phyloP scores from a whole-genome alignment of 2,888 invertebrate species.

The Dione juno region DNA sequence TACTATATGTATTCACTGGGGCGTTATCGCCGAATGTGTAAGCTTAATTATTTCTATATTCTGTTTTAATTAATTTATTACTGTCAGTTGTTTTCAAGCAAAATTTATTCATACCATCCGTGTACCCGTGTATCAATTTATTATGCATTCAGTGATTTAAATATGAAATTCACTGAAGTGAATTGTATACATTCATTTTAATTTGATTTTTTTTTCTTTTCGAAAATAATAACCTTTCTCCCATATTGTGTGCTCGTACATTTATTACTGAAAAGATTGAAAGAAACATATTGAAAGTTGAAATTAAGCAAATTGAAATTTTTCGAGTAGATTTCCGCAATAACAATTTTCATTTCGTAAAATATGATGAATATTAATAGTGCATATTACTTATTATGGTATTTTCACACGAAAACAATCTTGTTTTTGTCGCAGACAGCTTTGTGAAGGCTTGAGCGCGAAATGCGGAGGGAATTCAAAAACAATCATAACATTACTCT shows the following conservation, averaged over 20 bases:
- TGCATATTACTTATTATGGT: too few relatives aligned
- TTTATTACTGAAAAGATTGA: not conserved
- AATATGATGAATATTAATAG: too few relatives aligned
- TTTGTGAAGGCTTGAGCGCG: too few relatives aligned
- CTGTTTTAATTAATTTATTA: slow-evolving; percentile 14
- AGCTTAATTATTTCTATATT: slow-evolving; percentile 10
- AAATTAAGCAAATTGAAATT: too few relatives aligned
- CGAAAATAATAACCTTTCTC: not conserved
- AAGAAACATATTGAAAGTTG: not conserved
- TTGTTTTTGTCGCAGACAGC: too few relatives aligned
- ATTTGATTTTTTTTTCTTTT: not conserved
- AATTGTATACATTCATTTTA: not conserved
- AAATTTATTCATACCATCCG: slow-evolving; percentile 6
- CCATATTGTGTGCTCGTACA: not conserved
- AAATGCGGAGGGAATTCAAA: too few relatives aligned
- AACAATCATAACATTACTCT: too few relatives aligned
- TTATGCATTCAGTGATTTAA: slow-evolving; percentile 13
- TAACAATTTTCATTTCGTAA: too few relatives aligned
- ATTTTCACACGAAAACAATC: too few relatives aligned
- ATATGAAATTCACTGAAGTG: slow-evolving; percentile 6
- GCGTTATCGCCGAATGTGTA: not conserved
- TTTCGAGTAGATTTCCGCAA: too few relatives aligned
- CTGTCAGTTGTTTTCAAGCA: slow-evolving; percentile 11
- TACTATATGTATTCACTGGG: slow-evolving; percentile 1
- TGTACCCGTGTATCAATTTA: slow-evolving; percentile 16